phyloP scores from a whole-genome alignment of 2,113 vertebrate species.

The Seriola aureovittata region DNA sequence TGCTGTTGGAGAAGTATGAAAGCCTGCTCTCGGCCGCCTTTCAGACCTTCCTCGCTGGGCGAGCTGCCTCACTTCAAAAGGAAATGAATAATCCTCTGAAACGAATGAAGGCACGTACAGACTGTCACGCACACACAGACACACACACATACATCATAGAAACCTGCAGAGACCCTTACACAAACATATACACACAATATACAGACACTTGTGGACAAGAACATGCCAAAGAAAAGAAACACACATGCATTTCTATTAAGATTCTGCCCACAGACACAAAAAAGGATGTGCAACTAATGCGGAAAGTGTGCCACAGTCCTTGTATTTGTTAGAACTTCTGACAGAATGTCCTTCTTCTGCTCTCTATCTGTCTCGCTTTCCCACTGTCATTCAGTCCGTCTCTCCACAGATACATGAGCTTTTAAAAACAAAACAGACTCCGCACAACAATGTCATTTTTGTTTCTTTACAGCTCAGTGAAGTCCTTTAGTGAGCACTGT shows the following conservation, averaged over 20 bases:
- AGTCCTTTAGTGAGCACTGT: not conserved
- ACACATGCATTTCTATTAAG: constrained; percentile 66
- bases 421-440: constrained; percentile 67
- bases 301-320: constrained; percentile 58
- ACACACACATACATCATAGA: constrained; percentile 34
- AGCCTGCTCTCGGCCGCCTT: constrained; percentile 94
- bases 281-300: constrained; percentile 67
- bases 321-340: constrained; percentile 66
- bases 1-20: constrained; percentile 97
- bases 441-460: constrained; percentile 51
- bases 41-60: constrained; percentile 98
- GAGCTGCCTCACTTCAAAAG: constrained; percentile 97
- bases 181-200: constrained; percentile 52
- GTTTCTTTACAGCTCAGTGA: constrained; percentile 21
- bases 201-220: constrained; percentile 60
- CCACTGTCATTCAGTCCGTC: constrained; percentile 49
- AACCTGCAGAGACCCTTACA: constrained; percentile 43
- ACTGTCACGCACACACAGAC: constrained; percentile 55
- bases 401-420: constrained; percentile 46
- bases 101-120: constrained; percentile 96
- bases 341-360: constrained; percentile 54
- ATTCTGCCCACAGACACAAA: constrained; percentile 70
- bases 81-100: constrained; percentile 99
- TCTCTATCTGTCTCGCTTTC: constrained; percentile 34
- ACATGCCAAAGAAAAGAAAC: constrained; percentile 50